These are phyloP conservation scores for Crotalus viridis DNA, from an alignment of 2,113 vertebrate species.

Conservation along the genomic window DNA sequence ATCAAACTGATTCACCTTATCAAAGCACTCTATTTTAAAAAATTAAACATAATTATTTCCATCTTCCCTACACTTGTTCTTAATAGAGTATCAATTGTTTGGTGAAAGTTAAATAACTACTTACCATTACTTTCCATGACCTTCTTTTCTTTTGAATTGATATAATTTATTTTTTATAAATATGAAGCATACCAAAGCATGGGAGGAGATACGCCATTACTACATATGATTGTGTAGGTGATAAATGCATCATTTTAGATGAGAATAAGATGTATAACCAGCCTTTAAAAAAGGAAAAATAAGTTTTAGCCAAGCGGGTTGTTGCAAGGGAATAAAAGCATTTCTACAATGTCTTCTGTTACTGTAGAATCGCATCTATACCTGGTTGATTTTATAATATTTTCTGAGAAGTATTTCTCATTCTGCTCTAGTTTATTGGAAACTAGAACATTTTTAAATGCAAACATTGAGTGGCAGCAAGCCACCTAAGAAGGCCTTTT, in stretches of 20 bases:
- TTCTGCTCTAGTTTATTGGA: not conserved
- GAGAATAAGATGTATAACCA: not conserved
- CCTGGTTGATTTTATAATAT: slow-evolving; percentile 62
- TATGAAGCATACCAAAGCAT: not conserved
- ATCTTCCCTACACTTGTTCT: slow-evolving; percentile 45
- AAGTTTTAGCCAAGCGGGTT: slow-evolving; percentile 18
- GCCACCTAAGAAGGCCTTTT: not conserved
- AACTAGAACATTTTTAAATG: not conserved
- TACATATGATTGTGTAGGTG: not conserved
- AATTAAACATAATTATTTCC: slow-evolving; percentile 44
- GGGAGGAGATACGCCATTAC: not conserved
- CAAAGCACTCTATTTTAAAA: slow-evolving; percentile 42
- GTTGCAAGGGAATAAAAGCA: slow-evolving; percentile 70
- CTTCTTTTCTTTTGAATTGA: not conserved
- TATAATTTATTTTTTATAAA: not conserved
- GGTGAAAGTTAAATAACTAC: not conserved
- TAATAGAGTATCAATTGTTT: slow-evolving; percentile 31
- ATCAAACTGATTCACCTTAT: not conserved
- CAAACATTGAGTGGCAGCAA: not conserved
- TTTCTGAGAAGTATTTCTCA: slow-evolving; percentile 13
- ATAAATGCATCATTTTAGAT: not conserved
- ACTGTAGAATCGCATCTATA: slow-evolving; percentile 40
- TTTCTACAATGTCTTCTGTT: slow-evolving; percentile 36
- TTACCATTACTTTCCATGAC: not conserved
- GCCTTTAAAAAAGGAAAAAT: slow-evolving; percentile 62